Conservation (phyloP, 2,113 vertebrate genomes). For the Pampusana beccarii region DNA sequence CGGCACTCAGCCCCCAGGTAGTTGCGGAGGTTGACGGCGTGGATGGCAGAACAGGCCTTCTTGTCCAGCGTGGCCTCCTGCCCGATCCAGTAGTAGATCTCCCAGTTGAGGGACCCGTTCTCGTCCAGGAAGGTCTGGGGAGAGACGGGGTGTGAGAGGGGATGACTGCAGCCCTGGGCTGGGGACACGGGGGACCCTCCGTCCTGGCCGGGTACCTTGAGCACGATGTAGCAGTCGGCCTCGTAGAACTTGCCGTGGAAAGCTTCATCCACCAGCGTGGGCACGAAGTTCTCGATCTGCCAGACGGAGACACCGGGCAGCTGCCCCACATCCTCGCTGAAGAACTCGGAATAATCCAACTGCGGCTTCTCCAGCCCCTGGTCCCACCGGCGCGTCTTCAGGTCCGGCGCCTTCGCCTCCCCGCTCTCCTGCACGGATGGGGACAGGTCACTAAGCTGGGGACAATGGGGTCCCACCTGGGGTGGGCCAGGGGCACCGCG, state of each 20-base stretch:
- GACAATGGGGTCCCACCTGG: fast-evolving
- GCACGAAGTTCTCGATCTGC: constrained; percentile 98
- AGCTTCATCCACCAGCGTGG: constrained; percentile 86
- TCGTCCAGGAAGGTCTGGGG: constrained; percentile 90
- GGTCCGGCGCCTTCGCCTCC: constrained; percentile 79
- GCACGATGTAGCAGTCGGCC: constrained; percentile 95
- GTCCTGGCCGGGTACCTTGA: constrained; percentile 79
- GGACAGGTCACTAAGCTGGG: background rate
- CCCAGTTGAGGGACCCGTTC: constrained; percentile 88
- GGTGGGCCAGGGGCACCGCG: fast-evolving
- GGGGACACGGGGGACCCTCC: fast-evolving
- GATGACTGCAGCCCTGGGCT: fast-evolving
- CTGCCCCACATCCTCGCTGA: constrained; percentile 89
- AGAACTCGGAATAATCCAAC: constrained; percentile 96
- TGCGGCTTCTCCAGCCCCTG: constrained; percentile 93
- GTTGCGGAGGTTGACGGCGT: constrained; percentile 94
- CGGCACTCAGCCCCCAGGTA: constrained; percentile 92
- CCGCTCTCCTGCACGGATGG: constrained; percentile 76
- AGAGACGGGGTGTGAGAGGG: background rate
- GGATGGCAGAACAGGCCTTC: constrained; percentile 95
- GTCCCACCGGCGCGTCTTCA: constrained; percentile 92
- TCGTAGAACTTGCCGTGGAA: constrained; percentile 96
- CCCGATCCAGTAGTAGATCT: constrained; percentile 98
- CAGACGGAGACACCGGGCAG: constrained; percentile 88
- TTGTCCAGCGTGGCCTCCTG: constrained; percentile 94